Evolutionary conservation across 1,140 invertebrate species (phyloP).

Genomic region (Drosophila serrata): DNA sequence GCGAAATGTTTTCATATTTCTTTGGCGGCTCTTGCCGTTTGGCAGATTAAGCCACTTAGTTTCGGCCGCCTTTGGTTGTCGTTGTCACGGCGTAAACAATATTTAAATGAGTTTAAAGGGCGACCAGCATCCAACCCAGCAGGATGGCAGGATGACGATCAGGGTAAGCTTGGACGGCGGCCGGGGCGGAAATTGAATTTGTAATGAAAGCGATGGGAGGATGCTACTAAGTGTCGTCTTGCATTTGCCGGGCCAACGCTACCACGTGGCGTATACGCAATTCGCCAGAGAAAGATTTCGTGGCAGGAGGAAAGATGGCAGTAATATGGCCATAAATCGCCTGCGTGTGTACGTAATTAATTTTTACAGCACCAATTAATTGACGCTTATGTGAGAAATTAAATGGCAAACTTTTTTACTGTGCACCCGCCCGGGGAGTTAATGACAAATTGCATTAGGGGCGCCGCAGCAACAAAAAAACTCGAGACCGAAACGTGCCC

Average conservation of each 20-base stretch:
- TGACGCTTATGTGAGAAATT: constrained; percentile 66
- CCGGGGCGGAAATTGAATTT: constrained; percentile 77
- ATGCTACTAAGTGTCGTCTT: constrained; percentile 66
- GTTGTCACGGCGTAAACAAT: constrained; percentile 57
- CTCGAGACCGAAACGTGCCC: constrained; percentile 25
- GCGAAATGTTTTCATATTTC: constrained; percentile 72
- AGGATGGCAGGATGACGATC: background rate
- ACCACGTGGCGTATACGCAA: constrained; percentile 66
- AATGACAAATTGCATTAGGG: constrained; percentile 65
- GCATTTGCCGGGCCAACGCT: constrained; percentile 58
- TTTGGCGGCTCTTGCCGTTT: constrained; percentile 56
- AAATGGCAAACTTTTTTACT: constrained; percentile 66
- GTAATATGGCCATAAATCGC: constrained; percentile 64
- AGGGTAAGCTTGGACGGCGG: constrained; percentile 6
- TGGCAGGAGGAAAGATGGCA: constrained; percentile 14
- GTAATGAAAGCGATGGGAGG: constrained; percentile 52
- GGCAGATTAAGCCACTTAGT: constrained; percentile 78
- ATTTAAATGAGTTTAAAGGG: constrained; percentile 75
- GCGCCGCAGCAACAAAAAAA: constrained; percentile 8
- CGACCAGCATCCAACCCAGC: constrained; percentile 7
- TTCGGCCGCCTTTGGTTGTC: constrained; percentile 45
- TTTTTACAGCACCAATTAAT: constrained; percentile 74
- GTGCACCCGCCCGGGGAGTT: constrained; percentile 31
- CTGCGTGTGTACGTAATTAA: constrained; percentile 70
- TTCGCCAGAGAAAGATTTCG: background rate